Evolutionary conservation across 2,797 vertebrate species (phyloP).

Genomic region (Bradypodion pumilum): DNA sequence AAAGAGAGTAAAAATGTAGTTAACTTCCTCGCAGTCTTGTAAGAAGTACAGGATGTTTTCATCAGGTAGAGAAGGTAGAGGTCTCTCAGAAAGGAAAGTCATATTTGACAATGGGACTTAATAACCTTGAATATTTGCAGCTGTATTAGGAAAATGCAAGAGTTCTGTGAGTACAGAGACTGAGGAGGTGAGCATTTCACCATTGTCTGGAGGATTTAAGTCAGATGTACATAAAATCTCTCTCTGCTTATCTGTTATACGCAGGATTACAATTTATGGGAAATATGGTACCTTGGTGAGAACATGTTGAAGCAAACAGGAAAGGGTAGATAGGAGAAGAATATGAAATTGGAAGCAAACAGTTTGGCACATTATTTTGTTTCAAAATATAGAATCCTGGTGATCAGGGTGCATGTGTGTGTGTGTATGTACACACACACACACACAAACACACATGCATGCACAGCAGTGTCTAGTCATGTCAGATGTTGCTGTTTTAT

Average conservation of each 20-base stretch:
- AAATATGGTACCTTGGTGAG: constrained; percentile 5
- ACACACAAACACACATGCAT: not conserved
- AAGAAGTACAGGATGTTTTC: constrained; percentile 12
- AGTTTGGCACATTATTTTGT: not conserved
- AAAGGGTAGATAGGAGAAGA: not conserved
- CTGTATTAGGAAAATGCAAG: not conserved
- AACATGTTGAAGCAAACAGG: constrained; percentile 23
- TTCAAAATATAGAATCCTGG: constrained; percentile 29
- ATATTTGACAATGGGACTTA: constrained; percentile 1
- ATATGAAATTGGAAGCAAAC: not conserved
- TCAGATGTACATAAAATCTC: constrained; percentile 9
- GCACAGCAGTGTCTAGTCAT: not conserved
- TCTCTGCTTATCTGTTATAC: not conserved
- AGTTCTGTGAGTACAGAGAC: not conserved
- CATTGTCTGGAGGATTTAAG: not conserved
- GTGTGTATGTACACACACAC: too few relatives aligned
- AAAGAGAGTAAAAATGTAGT: not conserved
- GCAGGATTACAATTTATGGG: not conserved
- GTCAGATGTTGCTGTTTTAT: constrained; percentile 16
- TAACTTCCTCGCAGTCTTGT: not conserved
- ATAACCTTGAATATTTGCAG: not conserved
- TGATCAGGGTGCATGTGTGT: not conserved
- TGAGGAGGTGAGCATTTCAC: not conserved
- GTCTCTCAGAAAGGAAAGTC: not conserved
- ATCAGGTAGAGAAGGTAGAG: not conserved